phyloP scores from a whole-genome alignment of 53 echinoderm and acorn worm species.

The Paracentrotus lividus region DNA sequence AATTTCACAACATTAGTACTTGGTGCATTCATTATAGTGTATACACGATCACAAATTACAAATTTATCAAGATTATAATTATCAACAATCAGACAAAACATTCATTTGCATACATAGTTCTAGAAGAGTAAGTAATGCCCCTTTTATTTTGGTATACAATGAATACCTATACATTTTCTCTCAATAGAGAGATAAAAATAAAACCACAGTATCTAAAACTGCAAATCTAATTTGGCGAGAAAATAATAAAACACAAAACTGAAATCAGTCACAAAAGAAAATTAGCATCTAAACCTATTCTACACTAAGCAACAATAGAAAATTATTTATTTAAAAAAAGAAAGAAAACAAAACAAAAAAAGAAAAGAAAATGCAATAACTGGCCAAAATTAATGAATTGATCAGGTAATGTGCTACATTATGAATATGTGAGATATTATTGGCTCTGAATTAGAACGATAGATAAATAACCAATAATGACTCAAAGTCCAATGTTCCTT shows the following conservation, averaged over 20 bases:
- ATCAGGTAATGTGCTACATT: too few relatives aligned
- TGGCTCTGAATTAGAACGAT: too few relatives aligned
- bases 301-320: too few relatives aligned
- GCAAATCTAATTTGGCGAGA: background rate
- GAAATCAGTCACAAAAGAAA: too few relatives aligned
- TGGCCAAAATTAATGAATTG: too few relatives aligned
- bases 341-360: too few relatives aligned
- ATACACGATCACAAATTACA: constrained; percentile 5
- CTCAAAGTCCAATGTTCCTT: too few relatives aligned
- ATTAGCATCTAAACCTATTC: too few relatives aligned
- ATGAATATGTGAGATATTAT: too few relatives aligned
- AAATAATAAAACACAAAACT: background rate
- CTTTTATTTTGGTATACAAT: constrained; percentile 53
- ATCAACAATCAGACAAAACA: constrained; percentile 1
- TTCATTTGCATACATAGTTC: constrained; percentile 53
- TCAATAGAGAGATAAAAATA: background rate
- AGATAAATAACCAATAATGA: too few relatives aligned
- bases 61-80: background rate
- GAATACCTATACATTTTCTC: constrained; percentile 53
- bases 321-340: too few relatives aligned
- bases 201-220: background rate
- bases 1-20: constrained; percentile 38
- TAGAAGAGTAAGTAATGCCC: constrained; percentile 50
- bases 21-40: constrained; percentile 43
- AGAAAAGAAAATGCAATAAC: too few relatives aligned